Base-by-base conservation (phyloP, 2,888 invertebrate genomes). In the Carabus problematicus region DNA sequence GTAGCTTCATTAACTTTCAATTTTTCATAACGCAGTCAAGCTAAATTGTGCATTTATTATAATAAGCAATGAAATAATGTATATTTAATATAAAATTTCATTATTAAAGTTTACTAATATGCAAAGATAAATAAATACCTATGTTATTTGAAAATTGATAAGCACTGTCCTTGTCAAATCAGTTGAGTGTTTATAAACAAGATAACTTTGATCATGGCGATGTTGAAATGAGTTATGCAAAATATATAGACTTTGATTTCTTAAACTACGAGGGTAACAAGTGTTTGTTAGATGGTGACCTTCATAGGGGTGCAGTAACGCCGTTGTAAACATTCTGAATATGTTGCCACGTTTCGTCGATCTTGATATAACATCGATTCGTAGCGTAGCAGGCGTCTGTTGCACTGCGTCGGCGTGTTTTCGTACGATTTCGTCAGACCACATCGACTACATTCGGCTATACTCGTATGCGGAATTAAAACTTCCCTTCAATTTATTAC, bases 251-350 rank as follows among this genome's bases (percentile, higher is more conserved):
- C 60, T 45, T 49, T 61, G 61, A 61, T 61, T 29, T 61, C 61
- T 61, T 61, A 61, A 61, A 61, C 61, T 47, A 60, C 43, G 45
- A 49, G 61, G 61, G 61, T 61, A 61, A 61, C 61, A 61, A 61
- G 61, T 61, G 61, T 19, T 14, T 61, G 49, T 49, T 47, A 61
- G 61, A 61, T 29, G 29, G 61, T 61, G 61, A 61, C 1, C 0
- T 1, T 9, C 14, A 7, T 45, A 8, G 14, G 39, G 40, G 14
- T 4, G 8, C 7, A 12, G 11, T 49, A 12, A 16, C 14, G 3
- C 8, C n/a, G 19, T 61, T 6, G 1, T 29, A 14, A 4, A 6
- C 47, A 47, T n/a, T 61, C 61, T 61, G 14, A 39, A 19, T 43
- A 12, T 19, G 45, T 9, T 45, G 61, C 47, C 39, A 12, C 61